Evolutionary conservation across 2,113 vertebrate genomes (phyloP).

Genomic region (Tachuris rubrigastra): DNA sequence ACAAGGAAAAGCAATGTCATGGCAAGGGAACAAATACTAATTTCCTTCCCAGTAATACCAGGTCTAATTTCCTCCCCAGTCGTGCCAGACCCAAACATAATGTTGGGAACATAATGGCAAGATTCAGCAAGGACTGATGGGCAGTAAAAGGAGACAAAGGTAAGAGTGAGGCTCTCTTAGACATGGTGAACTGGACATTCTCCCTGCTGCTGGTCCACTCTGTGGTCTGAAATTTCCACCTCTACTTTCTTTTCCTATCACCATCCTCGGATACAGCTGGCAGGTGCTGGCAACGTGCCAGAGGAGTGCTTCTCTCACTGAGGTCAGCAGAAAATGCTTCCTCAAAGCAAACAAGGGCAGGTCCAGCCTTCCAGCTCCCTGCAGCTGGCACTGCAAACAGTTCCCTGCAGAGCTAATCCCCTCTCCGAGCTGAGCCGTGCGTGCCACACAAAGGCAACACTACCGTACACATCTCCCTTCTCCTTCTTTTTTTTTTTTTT

Average conservation of each 20-base stretch:
- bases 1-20: not conserved
- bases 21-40: not conserved
- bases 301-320: not conserved
- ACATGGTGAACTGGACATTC: not conserved
- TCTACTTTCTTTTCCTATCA: not conserved
- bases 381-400: not conserved
- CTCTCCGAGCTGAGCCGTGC: fast-evolving
- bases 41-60: not conserved
- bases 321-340: not conserved
- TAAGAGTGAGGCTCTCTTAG: not conserved
- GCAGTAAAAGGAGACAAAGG: not conserved
- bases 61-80: not conserved
- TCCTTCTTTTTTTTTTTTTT: not conserved
- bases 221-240: not conserved
- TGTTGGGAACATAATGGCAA: not conserved
- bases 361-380: not conserved
- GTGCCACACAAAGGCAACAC: not conserved
- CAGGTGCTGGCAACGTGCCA: not conserved
- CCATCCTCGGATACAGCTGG: not conserved
- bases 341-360: not conserved
- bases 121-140: not conserved
- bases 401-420: not conserved
- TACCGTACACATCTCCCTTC: not conserved
- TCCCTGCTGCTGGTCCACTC: not conserved
- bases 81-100: not conserved